Evolutionary conservation across 1,140 invertebrate genomes (phyloP), one percentile per base, ranked within the genome.

Genomic region (Lucilia sericata): DNA sequence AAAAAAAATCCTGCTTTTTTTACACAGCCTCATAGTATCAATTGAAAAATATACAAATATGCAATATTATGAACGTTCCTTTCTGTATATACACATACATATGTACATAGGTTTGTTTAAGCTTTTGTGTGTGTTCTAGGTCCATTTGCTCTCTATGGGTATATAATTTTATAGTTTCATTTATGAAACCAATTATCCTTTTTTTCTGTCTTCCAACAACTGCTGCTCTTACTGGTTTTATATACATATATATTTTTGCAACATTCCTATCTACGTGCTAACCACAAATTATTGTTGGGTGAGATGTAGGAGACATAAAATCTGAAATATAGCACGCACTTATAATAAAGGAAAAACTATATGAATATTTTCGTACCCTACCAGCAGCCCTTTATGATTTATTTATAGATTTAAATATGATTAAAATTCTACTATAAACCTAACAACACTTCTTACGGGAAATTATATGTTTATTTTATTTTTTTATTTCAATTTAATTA

Each of bases 181-280:
- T 80, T 80, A 80, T 80, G 76, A 80, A 80, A 80, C 17, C 76
- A 21, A 49, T 80, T 80, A 80, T 80, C 42, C 42, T 19, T 78
- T 47, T 78, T 75, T 25, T n/a, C 7, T 36, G 3, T 30, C 25
- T 30, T 30, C 25, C 25, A 30, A 30, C 55, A n/a, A 60, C n/a
- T 60, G 55, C 55, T 60, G 55, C 55, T 60, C 25, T 30, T 30
- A 2, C n/a, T 60, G 42, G 55, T 60, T 60, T 60, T 17, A 60
- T 17, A 60, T n/a, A 17, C 1, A 60, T 17, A 60, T n/a, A 17
- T 60, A n/a, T n/a, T 60, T 60, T 17, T 17, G 55, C 14, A 60
- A 17, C 55, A n/a, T 19, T 7, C 7, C 17, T 5, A 21, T 21
- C 13, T 70, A 70, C 65, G 65, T 70, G 65, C 19, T 25, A 1